Evolutionary conservation across 2,797 vertebrate genomes (phyloP).

Genomic region (Lycodopsis pacificus): DNA sequence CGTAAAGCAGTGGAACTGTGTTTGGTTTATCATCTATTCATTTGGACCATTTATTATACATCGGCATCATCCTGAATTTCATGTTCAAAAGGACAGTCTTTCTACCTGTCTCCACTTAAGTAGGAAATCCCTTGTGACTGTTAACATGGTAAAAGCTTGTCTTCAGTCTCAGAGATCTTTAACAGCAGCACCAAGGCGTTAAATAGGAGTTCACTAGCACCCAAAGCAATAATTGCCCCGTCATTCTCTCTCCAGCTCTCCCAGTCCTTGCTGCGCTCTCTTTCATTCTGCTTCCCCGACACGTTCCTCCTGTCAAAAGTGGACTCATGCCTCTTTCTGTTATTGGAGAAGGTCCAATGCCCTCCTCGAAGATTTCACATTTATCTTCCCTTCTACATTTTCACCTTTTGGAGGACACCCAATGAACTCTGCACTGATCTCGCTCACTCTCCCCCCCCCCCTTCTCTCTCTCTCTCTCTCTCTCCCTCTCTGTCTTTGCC

Average conservation of each 20-base stretch:
- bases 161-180: constrained; percentile 48
- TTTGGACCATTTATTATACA: background rate
- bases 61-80: background rate
- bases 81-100: background rate
- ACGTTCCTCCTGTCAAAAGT: constrained; percentile 25
- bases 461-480: constrained; percentile 1
- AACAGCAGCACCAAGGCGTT: constrained; percentile 54
- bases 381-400: constrained; percentile 45
- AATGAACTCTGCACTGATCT: constrained; percentile 33
- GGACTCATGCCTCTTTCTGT: constrained; percentile 41
- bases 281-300: constrained; percentile 15
- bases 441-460: background rate
- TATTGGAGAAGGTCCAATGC: constrained; percentile 54
- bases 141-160: constrained; percentile 48
- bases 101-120: constrained; percentile 24
- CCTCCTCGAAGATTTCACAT: constrained; percentile 56
- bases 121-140: constrained; percentile 57
- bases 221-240: constrained; percentile 34
- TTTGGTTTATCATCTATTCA: background rate
- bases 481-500: constrained; percentile 34
- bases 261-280: constrained; percentile 13
- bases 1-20: too few species aligned
- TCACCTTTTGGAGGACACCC: constrained; percentile 39
- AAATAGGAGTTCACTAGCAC: constrained; percentile 51
- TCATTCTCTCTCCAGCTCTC: constrained; percentile 32